Conservation (phyloP, 2,888 invertebrate genomes). For the Caenorhabditis wallacei region DNA sequence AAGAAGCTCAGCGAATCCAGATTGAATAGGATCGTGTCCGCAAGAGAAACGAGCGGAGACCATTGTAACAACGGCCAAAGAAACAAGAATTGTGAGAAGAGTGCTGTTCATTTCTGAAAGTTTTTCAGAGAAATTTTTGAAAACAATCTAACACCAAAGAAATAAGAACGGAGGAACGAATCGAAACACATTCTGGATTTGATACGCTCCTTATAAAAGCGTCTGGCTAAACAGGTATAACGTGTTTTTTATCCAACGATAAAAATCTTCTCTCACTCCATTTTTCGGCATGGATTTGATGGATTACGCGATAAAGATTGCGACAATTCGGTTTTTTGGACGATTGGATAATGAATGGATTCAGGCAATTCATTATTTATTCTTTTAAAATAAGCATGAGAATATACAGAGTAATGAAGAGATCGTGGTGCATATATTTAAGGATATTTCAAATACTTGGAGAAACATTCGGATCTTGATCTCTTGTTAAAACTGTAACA, state of each 20-base stretch:
- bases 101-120: constrained; percentile 39
- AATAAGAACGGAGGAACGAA: constrained; percentile 8
- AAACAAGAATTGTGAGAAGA: constrained; percentile 41
- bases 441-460: constrained; percentile 29
- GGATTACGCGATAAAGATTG: constrained; percentile 47
- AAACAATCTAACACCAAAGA: neutral
- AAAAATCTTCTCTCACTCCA: constrained; percentile 3
- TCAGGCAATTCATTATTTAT: too few species aligned
- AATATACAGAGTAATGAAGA: constrained; percentile 1
- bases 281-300: constrained; percentile 22
- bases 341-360: too few species aligned
- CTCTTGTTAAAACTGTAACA: constrained; percentile 37
- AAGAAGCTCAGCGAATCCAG: constrained; percentile 57
- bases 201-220: constrained; percentile 45
- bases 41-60: constrained; percentile 61
- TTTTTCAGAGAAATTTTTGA: too few species aligned
- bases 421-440: constrained; percentile 14
- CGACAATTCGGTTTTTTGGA: constrained; percentile 19
- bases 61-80: constrained; percentile 40
- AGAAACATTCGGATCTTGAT: constrained; percentile 43
- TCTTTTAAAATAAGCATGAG: too few species aligned
- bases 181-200: constrained; percentile 24
- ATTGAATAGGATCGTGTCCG: constrained; percentile 54
- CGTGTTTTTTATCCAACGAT: constrained; percentile 44
- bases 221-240: constrained; percentile 43